Percentiles rank a stretch among this genome's conserved stretches.
phyloP scores from a whole-genome alignment of 2,888 invertebrate species.

The Ochropleura leucogaster region DNA sequence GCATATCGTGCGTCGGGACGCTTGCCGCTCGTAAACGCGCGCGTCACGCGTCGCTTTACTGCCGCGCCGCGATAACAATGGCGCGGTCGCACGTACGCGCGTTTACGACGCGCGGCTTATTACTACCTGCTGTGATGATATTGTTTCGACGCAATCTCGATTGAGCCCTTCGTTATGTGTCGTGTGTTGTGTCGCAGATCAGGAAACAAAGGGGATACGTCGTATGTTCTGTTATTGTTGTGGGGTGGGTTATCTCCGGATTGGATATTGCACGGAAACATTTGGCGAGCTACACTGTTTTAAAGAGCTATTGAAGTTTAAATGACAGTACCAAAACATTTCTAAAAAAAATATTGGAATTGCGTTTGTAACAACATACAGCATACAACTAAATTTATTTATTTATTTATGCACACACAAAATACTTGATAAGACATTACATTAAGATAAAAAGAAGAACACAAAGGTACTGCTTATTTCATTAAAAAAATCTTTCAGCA shows the following conservation, averaged over 20 bases:
- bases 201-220: constrained; percentile 14
- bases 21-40: constrained; percentile 49
- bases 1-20: constrained; percentile 27
- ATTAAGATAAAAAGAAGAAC: no score
- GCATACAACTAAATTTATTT: no score
- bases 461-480: no score
- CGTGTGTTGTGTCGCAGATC: constrained; percentile 29
- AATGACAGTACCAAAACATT: neutral
- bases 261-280: neutral
- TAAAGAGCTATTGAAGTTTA: neutral
- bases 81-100: constrained; percentile 21
- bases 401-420: no score
- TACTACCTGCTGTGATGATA: constrained; percentile 48
- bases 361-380: neutral
- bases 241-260: neutral
- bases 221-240: constrained; percentile 9
- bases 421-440: no score
- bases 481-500: no score
- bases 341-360: neutral
- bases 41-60: constrained; percentile 34
- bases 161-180: constrained; percentile 47
- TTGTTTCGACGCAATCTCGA: constrained; percentile 56
- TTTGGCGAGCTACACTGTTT: neutral
- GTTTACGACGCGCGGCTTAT: constrained; percentile 56
- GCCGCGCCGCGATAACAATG: constrained; percentile 47